Base-by-base conservation (phyloP, 1,140 invertebrate species). In the Polyergus mexicanus region DNA sequence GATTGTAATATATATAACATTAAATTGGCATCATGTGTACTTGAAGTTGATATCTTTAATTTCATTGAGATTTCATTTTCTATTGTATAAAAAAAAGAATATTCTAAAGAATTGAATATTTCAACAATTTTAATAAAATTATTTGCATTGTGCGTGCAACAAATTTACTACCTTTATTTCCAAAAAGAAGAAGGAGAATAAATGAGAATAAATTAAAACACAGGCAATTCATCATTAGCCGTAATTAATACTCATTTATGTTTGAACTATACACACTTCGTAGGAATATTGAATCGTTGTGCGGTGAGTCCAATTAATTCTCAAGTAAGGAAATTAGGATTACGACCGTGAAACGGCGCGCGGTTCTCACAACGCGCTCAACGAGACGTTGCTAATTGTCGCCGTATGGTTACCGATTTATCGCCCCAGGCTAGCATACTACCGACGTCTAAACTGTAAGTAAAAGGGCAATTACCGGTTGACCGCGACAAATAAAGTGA, bases 311-410 rank as follows among this genome's bases (percentile, higher is more conserved):
- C 62, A 84, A 84, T 84, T 84, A 84, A 84, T 84, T 84, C 78
- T 72, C 68, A 63, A 77, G 72, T 84, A 84, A 84, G 74, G 81
- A 77, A 84, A 84, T 84, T 84, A 84, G 74, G 78, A 74, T 25
- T 80, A 56, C 65, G 62, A 80, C 65, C 72, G 78, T 60, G 78
- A 83, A 83, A 83, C n/a, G 78, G 68, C 25, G 54, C 68, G 11
- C 68, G 25, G 68, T 83, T 65, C 62, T 84, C 81, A 65, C 44
- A 77, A 84, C 72, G 72, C 44, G 47, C 60, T 66, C 81, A 77
- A 84, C 62, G 81, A 76, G 72, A 84, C 81, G 74, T 84, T 77
- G 81, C 74, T 84, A 84, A 84, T 84, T 84, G 74, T 77, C 81
- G 74, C 81, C 62, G 69, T 84, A 84, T 77, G 74, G 74, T 84